Base-by-base conservation (phyloP, 2,113 vertebrate species). In the Malurus cyaneus region DNA sequence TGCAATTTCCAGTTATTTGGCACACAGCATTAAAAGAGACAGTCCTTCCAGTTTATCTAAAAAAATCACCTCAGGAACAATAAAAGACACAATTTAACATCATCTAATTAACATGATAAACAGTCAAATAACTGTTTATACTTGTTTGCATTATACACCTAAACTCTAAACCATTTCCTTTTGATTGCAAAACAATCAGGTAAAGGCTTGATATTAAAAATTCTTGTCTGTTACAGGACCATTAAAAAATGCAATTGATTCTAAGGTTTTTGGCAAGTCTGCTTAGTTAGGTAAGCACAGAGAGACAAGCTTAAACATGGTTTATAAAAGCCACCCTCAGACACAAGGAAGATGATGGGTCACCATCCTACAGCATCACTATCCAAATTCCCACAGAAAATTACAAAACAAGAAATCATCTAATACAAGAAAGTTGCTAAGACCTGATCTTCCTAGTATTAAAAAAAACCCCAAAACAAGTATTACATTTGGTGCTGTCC, bases 201-300 rank as follows among this genome's bases (percentile, higher is more conserved):
- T 46, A 67, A 74, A 80, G 24, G 17, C 29, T 79, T 72, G 31
- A 23, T n/a, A 66, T n/a, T 67, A 79, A 89, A 86, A 84, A 28
- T 47, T n/a, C 11, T 66, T 47, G 12, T 39, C 4, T 86, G 71
- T 81, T 65, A 72, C 0, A 0, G 49, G 2, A 83, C 3, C 42
- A 81, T 53, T 50, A 73, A 56, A 81, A 82, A 50, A 72, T 8
- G 1, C 1, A 2, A 31, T 46, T 2, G 2, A 44, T 57, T 84
- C 25, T 34, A 54, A 65, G 31, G 34, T 34, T 91, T 90, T 44
- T 87, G 11, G 15, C 44, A 91, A 79, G 57, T 7, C 77, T 71
- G 10, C 39, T 77, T 20, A 70, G 17, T 52, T 83, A 70, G 9
- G 2, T 12, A 61, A 59, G 36, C 18, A 46, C 26, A 90, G 23